Percentiles rank a stretch among this genome's conserved stretches.
phyloP scores from a whole-genome alignment of 2,113 vertebrate genomes.

The Phyllostomus discolor region DNA sequence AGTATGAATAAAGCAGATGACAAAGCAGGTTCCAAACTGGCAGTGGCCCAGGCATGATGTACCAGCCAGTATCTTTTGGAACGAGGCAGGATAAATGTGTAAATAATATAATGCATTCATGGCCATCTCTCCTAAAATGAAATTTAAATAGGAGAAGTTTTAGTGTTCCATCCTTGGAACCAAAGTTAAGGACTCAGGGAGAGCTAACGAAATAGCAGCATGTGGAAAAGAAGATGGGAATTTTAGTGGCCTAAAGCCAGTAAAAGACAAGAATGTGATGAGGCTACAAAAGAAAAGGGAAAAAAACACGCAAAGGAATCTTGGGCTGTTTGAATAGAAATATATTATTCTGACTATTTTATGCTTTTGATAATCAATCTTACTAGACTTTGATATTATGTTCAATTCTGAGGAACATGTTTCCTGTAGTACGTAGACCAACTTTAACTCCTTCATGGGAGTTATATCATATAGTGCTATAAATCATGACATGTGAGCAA shows the following conservation, averaged over 20 bases:
- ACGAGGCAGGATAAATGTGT: conserved; percentile 6
- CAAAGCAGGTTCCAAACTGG: conserved; percentile 4
- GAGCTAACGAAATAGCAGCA: conserved; percentile 23
- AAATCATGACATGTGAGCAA: conserved; percentile 51
- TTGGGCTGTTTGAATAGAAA: conserved; percentile 51
- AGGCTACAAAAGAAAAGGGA: conserved; percentile 3
- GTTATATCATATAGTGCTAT: conserved; percentile 29
- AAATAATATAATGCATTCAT: background rate
- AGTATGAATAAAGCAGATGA: conserved; percentile 14
- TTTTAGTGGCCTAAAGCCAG: conserved; percentile 36
- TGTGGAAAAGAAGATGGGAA: background rate
- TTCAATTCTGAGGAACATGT: conserved; percentile 62
- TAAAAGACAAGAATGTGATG: background rate
- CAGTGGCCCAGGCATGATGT: background rate
- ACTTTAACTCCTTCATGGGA: conserved; percentile 49
- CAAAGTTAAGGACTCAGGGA: conserved; percentile 1
- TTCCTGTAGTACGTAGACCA: conserved; percentile 53
- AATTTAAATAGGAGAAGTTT: conserved; percentile 8
- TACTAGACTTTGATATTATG: conserved; percentile 56
- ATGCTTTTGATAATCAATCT: conserved; percentile 50
- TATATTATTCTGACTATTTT: conserved; percentile 40
- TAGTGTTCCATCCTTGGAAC: conserved; percentile 20
- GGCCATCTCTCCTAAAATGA: conserved; percentile 18
- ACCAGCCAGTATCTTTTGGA: conserved; percentile 29
- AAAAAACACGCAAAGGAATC: background rate